Percentiles rank a stretch among this genome's conserved stretches.
phyloP scores from a whole-genome alignment of 2,113 vertebrate species.

The Acanthochromis polyacanthus region DNA sequence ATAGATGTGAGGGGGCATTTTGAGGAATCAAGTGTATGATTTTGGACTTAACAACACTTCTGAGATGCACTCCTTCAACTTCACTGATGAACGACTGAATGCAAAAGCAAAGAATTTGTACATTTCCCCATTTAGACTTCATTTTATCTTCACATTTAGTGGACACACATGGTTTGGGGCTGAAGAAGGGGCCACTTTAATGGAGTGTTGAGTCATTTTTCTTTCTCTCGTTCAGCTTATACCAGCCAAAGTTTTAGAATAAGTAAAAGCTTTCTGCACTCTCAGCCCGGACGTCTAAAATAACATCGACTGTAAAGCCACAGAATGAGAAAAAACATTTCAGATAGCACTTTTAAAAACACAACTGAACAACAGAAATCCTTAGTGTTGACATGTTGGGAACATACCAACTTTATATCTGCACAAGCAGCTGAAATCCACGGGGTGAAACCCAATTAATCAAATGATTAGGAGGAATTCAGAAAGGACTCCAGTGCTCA shows the following conservation, averaged over 20 bases:
- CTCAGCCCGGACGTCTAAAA: too few species aligned
- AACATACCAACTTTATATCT: background rate
- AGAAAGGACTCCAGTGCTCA: background rate
- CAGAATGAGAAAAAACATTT: background rate
- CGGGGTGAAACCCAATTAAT: background rate
- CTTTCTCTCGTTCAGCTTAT: too few species aligned
- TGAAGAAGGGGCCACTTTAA: background rate
- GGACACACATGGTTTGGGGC: background rate
- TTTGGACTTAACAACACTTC: background rate
- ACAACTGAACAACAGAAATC: background rate
- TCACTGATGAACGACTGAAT: slow-evolving; percentile 5
- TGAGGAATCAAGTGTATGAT: slow-evolving; percentile 10
- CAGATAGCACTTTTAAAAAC: background rate
- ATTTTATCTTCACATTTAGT: background rate
- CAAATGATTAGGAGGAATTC: slow-evolving; percentile 2
- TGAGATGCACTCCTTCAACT: background rate
- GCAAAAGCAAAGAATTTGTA: background rate
- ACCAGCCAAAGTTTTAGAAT: too few species aligned
- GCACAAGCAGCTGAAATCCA: background rate
- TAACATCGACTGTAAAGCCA: too few species aligned
- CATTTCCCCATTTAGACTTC: background rate
- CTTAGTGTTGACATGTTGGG: background rate
- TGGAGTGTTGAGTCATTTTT: too few species aligned
- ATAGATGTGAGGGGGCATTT: slow-evolving; percentile 7
- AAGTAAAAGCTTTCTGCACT: too few species aligned